Percentiles rank a stretch among this genome's conserved stretches.
These are phyloP conservation scores for Drosophila melanica DNA, from an alignment of 1,140 invertebrate species.

Conservation along the genomic window DNA sequence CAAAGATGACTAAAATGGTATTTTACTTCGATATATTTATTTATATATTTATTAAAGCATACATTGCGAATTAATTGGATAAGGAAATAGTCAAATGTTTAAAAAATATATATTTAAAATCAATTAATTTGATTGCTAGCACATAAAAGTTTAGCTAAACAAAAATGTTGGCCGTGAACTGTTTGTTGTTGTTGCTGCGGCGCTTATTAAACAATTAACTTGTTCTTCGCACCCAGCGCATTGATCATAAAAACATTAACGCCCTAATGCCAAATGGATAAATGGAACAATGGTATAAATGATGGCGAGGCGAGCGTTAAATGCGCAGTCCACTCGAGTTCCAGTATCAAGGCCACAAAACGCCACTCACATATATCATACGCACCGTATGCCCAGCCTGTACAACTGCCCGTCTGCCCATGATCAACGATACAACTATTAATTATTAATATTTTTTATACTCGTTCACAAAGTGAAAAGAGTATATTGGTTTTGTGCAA, in stretches of 20 bases:
- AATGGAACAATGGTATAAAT: slow-evolving; percentile 1
- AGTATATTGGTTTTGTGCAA: too few species aligned
- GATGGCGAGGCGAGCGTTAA: not conserved
- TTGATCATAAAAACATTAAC: slow-evolving; percentile 63
- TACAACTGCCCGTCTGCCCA: too few species aligned
- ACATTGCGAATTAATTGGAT: not conserved
- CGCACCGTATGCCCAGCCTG: slow-evolving; percentile 26
- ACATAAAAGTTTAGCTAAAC: slow-evolving; percentile 16
- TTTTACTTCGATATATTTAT: too few species aligned
- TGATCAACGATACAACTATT: slow-evolving; percentile 19
- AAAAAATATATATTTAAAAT: not conserved
- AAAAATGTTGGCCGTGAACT: slow-evolving; percentile 2
- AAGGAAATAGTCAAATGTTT: not conserved
- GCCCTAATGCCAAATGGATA: slow-evolving; percentile 20
- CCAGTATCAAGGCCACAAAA: slow-evolving; percentile 20
- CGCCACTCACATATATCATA: slow-evolving; percentile 65
- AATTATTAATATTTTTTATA: not conserved
- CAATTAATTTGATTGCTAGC: slow-evolving; percentile 8
- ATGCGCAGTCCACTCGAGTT: slow-evolving; percentile 2
- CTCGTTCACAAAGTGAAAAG: too few species aligned
- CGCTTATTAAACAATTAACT: slow-evolving; percentile 65
- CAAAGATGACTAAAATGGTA: too few species aligned
- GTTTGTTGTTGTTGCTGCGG: slow-evolving; percentile 5
- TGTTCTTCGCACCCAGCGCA: slow-evolving; percentile 53
- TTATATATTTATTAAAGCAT: too few species aligned